Percentiles rank a stretch among this genome's conserved stretches.
phyloP scores from a whole-genome alignment of 2,888 invertebrate species.

The Stegophylla sp. region DNA sequence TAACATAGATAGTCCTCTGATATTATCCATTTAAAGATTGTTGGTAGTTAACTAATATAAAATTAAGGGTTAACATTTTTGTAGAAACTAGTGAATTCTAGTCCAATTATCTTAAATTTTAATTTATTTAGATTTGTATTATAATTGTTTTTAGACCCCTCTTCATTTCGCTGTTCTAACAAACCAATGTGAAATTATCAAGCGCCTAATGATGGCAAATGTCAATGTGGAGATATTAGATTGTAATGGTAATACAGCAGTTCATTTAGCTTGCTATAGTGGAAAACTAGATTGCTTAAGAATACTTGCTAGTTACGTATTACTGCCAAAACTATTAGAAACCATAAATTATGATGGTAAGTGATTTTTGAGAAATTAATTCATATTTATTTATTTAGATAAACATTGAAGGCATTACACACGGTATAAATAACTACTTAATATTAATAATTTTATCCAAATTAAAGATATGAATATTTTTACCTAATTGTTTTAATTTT shows the following conservation, averaged over 20 bases:
- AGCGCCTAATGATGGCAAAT: slow-evolving; percentile 81
- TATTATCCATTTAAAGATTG: background rate
- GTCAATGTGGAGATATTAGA: slow-evolving; percentile 74
- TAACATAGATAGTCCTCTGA: no score
- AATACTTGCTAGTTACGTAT: slow-evolving; percentile 70
- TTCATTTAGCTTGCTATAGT: slow-evolving; percentile 80
- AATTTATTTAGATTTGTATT: slow-evolving; percentile 58
- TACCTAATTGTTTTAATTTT: no score
- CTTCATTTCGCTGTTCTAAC: slow-evolving; percentile 86
- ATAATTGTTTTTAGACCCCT: slow-evolving; percentile 69
- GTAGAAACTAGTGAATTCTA: no score
- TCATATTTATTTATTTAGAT: background rate
- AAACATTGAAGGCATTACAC: no score
- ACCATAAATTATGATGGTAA: slow-evolving; percentile 52
- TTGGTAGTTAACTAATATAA: no score
- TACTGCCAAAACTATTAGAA: slow-evolving; percentile 47
- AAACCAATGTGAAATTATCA: slow-evolving; percentile 75
- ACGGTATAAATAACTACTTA: no score
- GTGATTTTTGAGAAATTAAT: background rate
- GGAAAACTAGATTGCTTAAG: slow-evolving; percentile 76
- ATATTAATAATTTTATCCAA: no score
- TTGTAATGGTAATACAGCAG: slow-evolving; percentile 80
- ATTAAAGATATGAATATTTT: no score
- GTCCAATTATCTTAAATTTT: no score
- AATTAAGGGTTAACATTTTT: no score